Percentiles rank a stretch among this genome's conserved stretches.
These are phyloP conservation scores for Machaerirhynchus nigripectus DNA, from an alignment of 2,113 vertebrate genomes.

Conservation along the genomic window DNA sequence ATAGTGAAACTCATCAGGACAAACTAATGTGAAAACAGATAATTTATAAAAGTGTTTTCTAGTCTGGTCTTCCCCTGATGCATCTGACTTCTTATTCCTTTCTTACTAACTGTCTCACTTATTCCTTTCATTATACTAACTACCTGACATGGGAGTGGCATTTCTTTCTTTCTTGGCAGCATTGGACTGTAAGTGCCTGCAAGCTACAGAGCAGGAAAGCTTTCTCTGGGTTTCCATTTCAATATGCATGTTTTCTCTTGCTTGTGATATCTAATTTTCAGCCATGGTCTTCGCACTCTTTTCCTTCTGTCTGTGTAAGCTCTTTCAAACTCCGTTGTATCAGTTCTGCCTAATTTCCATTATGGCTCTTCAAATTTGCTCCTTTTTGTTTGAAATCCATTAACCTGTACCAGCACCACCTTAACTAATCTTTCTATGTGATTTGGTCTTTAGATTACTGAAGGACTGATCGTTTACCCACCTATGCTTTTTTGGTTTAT, in stretches of 20 bases:
- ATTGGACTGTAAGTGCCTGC: rapidly evolving
- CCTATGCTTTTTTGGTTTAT: rapidly evolving
- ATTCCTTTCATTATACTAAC: neutral
- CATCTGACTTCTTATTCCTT: neutral
- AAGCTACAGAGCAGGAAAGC: neutral
- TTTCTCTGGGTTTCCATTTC: neutral
- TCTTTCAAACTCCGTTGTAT: neutral
- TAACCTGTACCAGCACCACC: too few relatives aligned
- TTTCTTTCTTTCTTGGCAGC: neutral
- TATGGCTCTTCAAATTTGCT: too few relatives aligned
- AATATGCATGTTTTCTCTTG: neutral
- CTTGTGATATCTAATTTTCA: neutral
- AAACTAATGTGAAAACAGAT: neutral
- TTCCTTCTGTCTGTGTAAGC: neutral
- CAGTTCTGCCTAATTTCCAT: neutral
- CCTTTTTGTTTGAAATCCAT: too few relatives aligned
- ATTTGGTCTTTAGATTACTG: neutral
- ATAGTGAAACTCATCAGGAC: neutral
- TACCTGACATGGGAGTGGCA: neutral
- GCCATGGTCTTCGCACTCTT: neutral
- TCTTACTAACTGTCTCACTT: neutral
- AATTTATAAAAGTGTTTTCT: neutral
- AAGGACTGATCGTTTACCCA: neutral
- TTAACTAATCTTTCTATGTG: neutral
- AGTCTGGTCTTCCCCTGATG: neutral